Evolutionary conservation across 2,113 vertebrate genomes (phyloP), one percentile per base, ranked within the genome.

Genomic region (Eulemur macaco): DNA sequence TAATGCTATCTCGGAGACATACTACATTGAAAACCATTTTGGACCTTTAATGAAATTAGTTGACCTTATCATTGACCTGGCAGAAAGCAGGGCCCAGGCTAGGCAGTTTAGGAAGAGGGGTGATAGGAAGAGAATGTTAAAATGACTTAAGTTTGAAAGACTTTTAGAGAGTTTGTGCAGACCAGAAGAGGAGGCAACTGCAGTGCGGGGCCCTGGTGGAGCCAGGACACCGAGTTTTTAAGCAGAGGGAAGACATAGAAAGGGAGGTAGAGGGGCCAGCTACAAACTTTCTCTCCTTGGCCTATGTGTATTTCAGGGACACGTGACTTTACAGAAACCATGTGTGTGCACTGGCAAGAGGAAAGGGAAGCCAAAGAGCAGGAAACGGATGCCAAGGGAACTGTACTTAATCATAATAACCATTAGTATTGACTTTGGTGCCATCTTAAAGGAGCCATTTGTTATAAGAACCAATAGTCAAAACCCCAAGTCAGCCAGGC

Each of bases 391-490:
- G 12, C 91, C 94, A 96, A 92, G 93, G 91, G 97, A 98, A 66
- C 82, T 87, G 84, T 96, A 96, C 93, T 98, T 98, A 97, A 97
- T 98, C 87, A 96, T 96, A 98, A 95, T 96, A 97, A 98, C 98
- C 98, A 97, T 98, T 98, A 97, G 84, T 97, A 98, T 98, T 97
- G 98, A 98, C 98, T 98, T 97, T 84, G 39, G 85, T 97, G 93
- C 96, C 98, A 97, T 97, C 98, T 98, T 98, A 98, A 96, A 98
- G 97, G 95, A 98, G 85, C 90, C 77, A 97, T 98, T 97, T 98
- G 81, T 98, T 98, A 98, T 98, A 98, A 97, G 97, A 98, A 98
- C 97, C 97, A 91, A 98, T 97, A 97, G 80, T 96, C 97, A 96
- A 97, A 98, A 98, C 97, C 96, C 88, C 95, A 97, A 97, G 95